Evolutionary conservation across 2,113 vertebrate species (phyloP).

Genomic region (Haliaeetus leucogaster): DNA sequence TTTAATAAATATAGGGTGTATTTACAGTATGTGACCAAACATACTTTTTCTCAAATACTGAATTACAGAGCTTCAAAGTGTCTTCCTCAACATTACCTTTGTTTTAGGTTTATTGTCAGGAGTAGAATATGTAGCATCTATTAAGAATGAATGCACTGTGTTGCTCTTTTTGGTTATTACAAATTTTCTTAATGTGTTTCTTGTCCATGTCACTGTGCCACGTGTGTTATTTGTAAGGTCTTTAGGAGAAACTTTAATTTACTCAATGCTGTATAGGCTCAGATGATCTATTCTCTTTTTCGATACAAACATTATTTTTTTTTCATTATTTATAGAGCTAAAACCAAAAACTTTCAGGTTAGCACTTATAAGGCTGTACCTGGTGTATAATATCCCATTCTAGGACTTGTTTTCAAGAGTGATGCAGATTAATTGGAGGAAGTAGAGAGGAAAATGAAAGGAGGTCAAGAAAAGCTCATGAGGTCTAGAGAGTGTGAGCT

Average conservation of each 20-base stretch:
- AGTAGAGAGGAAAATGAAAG: neutral
- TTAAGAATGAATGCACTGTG: neutral
- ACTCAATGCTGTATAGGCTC: fast-evolving
- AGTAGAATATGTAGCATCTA: neutral
- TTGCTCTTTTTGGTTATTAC: neutral
- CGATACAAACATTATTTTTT: fast-evolving
- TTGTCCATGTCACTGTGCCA: neutral
- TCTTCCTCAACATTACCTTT: neutral
- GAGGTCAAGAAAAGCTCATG: neutral
- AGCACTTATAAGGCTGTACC: neutral
- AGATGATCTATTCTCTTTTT: neutral
- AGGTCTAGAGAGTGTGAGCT: neutral
- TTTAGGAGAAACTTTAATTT: neutral
- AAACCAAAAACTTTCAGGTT: neutral
- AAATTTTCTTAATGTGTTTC: neutral
- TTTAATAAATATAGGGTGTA: neutral
- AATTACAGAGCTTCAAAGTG: neutral
- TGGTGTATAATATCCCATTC: neutral
- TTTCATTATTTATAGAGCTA: neutral
- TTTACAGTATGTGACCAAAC: neutral
- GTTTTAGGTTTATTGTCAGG: neutral
- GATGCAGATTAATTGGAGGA: neutral
- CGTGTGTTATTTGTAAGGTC: neutral
- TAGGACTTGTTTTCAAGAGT: neutral
- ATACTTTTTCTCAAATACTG: neutral